phyloP scores from a whole-genome alignment of 2,797 vertebrate species.

The Hyperoplus lanceolatus region DNA sequence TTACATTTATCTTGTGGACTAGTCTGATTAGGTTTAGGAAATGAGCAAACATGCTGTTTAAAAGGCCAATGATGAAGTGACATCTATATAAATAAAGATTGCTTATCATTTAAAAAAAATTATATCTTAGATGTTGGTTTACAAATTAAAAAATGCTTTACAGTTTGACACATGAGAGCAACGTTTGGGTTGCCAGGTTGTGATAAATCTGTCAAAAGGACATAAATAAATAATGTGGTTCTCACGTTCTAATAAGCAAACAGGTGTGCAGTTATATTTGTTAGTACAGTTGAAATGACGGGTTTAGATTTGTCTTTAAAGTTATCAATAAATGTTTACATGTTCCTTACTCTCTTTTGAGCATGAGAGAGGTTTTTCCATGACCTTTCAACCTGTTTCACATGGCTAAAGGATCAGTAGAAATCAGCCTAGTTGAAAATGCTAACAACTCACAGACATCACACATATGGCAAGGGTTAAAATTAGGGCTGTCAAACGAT shows the following conservation, averaged over 20 bases:
- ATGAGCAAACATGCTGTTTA: slow-evolving; percentile 17
- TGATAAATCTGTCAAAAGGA: not conserved
- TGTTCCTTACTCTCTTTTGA: not conserved
- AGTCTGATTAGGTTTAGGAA: slow-evolving; percentile 2
- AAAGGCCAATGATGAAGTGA: slow-evolving; percentile 15
- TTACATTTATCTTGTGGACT: slow-evolving; percentile 11
- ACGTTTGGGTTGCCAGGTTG: not conserved
- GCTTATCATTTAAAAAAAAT: too few relatives aligned
- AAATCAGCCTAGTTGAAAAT: too few relatives aligned
- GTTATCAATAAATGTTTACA: not conserved
- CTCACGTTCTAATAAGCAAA: not conserved
- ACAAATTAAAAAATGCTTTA: not conserved
- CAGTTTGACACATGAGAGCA: not conserved
- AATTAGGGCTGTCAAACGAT: too few relatives aligned
- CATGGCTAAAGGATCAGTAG: not conserved
- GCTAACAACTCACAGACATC: too few relatives aligned
- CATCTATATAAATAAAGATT: not conserved
- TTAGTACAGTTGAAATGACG: not conserved
- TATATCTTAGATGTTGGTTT: not conserved
- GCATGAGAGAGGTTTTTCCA: not conserved
- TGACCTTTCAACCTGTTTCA: not conserved
- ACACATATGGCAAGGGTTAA: not conserved
- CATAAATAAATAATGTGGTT: not conserved
- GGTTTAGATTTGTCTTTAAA: not conserved
- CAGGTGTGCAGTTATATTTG: not conserved